phyloP scores from a whole-genome alignment of 2,797 vertebrate genomes.

The Tapirus indicus region DNA sequence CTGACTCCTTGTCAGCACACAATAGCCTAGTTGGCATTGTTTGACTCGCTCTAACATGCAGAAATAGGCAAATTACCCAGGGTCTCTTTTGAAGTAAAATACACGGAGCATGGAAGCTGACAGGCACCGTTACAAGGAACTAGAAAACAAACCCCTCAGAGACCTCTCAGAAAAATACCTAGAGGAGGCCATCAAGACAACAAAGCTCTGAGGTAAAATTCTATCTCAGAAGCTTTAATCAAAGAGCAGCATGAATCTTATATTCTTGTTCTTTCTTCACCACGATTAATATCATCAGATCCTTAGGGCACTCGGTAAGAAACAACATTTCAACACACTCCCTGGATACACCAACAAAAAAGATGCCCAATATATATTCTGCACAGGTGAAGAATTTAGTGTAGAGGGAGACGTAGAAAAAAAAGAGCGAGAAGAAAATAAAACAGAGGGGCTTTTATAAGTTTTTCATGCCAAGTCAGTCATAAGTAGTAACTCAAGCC shows the following conservation, averaged over 20 bases:
- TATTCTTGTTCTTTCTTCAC: conserved; percentile 46
- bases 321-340: conserved; percentile 36
- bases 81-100: conserved; percentile 54
- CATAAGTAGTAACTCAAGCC: neutral
- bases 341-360: conserved; percentile 17
- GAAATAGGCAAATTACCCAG: conserved; percentile 49
- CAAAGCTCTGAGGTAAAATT: conserved; percentile 77
- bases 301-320: conserved; percentile 44
- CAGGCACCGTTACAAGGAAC: neutral
- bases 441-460: neutral
- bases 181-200: conserved; percentile 71
- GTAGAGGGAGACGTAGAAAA: neutral
- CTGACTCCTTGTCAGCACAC: neutral
- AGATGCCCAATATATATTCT: neutral
- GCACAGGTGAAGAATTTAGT: neutral
- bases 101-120: neutral
- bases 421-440: neutral
- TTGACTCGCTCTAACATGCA: conserved; percentile 50
- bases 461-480: neutral
- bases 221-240: conserved; percentile 79
- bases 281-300: conserved; percentile 14
- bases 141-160: conserved; percentile 21
- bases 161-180: conserved; percentile 62
- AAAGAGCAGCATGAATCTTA: conserved; percentile 81
- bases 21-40: conserved; percentile 16